phyloP scores from a whole-genome alignment of 2,888 invertebrate genomes.

The Folsomia candida region DNA sequence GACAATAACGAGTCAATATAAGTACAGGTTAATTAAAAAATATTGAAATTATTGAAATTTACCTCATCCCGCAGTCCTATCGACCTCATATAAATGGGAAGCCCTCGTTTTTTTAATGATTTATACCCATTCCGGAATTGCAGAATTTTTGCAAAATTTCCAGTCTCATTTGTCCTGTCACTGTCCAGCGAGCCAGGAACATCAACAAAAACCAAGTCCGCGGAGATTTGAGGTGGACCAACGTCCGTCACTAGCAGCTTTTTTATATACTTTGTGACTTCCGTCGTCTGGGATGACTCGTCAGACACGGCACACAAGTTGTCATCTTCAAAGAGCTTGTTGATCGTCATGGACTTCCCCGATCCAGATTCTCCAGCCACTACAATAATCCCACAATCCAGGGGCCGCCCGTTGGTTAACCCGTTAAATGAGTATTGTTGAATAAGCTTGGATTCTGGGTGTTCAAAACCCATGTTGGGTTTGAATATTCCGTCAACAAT shows the following conservation, averaged over 20 bases:
- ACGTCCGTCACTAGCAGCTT: background rate
- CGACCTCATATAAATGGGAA: too few species aligned
- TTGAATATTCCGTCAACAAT: too few species aligned
- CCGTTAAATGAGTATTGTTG: conserved; percentile 5
- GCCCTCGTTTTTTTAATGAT: background rate
- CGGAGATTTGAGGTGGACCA: background rate
- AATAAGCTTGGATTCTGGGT: background rate
- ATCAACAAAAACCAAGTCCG: conserved; percentile 15
- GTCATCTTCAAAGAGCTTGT: conserved; percentile 19
- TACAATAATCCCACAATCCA: conserved; percentile 5
- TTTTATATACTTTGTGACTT: conserved; percentile 3
- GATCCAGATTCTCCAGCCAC: conserved; percentile 15
- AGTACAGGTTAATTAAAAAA: too few species aligned
- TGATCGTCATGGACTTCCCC: conserved; percentile 25
- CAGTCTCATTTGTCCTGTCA: conserved; percentile 10
- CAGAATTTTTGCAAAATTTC: conserved; percentile 10
- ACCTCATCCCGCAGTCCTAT: too few species aligned
- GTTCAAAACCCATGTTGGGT: too few species aligned
- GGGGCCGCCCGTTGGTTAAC: background rate
- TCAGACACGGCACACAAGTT: conserved; percentile 4
- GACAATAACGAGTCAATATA: too few species aligned
- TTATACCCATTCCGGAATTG: background rate
- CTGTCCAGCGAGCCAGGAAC: conserved; percentile 23
- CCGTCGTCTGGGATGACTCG: conserved; percentile 3
- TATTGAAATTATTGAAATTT: too few species aligned